Evolutionary conservation across 1,140 invertebrate species (phyloP).

Genomic region (Heterodera carotae): DNA sequence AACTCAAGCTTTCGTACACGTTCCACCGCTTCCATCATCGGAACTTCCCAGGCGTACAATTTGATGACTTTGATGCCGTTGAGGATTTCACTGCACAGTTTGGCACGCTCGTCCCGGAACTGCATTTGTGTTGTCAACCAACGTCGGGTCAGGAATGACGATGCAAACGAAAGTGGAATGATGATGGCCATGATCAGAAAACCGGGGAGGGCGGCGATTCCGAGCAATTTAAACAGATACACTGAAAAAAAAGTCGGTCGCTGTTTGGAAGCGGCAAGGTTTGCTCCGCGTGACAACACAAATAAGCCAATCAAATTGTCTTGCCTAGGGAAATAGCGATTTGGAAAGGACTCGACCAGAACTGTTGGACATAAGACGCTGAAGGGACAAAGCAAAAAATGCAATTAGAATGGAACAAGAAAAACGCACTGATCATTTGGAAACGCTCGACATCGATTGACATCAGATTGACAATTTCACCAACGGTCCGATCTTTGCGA

Average conservation of each 20-base stretch:
- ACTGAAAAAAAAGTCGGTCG: no score
- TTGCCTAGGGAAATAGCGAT: conserved; percentile 41
- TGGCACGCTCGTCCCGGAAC: conserved; percentile 70
- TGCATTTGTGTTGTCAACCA: conserved; percentile 64
- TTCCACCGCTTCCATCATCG: conserved; percentile 72
- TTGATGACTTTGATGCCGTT: conserved; percentile 76
- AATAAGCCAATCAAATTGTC: background rate
- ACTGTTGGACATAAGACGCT: conserved; percentile 54
- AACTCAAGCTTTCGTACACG: conserved; percentile 57
- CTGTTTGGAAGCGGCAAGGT: background rate
- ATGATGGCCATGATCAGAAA: conserved; percentile 78
- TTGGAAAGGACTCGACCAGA: conserved; percentile 62
- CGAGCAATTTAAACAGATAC: conserved; percentile 69
- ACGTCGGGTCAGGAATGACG: conserved; percentile 34
- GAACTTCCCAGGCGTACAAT: conserved; percentile 89
- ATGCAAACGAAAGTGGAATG: conserved; percentile 31
- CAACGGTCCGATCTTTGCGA: conserved; percentile 68
- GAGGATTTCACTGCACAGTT: conserved; percentile 70
- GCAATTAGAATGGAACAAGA: background rate
- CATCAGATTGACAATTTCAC: conserved; percentile 73
- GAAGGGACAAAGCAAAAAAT: background rate
- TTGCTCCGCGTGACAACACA: no score
- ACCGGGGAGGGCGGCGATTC: conserved; percentile 83
- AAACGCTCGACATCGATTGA: conserved; percentile 65
- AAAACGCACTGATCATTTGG: conserved; percentile 26